phyloP scores from a whole-genome alignment of 2,888 invertebrate genomes.

The Drosophila mayaguana region DNA sequence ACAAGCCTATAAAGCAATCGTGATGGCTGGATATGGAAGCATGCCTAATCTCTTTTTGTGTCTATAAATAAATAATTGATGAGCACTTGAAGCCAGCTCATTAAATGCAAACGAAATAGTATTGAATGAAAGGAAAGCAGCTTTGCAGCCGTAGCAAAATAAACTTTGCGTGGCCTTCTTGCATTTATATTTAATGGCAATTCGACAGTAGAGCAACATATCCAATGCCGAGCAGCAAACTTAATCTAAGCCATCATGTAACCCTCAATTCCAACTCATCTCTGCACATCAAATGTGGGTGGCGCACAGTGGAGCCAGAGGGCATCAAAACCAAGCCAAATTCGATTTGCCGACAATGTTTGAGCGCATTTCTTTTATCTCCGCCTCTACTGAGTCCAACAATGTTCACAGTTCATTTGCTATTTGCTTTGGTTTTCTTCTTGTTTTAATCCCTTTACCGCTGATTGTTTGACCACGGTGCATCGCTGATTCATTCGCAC shows the following conservation, averaged over 20 bases:
- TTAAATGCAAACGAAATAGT: neutral
- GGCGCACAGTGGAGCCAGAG: slow-evolving; percentile 14
- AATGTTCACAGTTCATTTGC: too few relatives aligned
- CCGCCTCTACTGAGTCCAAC: neutral
- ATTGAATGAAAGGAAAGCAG: neutral
- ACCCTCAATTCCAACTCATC: slow-evolving; percentile 27
- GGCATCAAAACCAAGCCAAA: neutral
- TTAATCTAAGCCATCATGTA: slow-evolving; percentile 37
- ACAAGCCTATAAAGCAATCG: neutral
- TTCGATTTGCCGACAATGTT: neutral
- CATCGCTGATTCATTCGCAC: slow-evolving; percentile 56
- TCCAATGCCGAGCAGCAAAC: slow-evolving; percentile 26
- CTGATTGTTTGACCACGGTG: slow-evolving; percentile 4
- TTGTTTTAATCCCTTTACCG: neutral
- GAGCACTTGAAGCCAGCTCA: neutral
- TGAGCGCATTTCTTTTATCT: neutral
- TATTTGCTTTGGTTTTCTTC: neutral
- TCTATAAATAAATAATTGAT: neutral
- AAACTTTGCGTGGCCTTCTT: neutral
- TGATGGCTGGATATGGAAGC: neutral
- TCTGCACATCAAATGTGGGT: slow-evolving; percentile 2
- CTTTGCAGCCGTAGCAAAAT: neutral
- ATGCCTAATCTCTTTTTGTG: neutral
- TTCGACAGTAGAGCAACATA: slow-evolving; percentile 26
- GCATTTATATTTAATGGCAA: slow-evolving; percentile 3